phyloP scores from a whole-genome alignment of 2,113 vertebrate genomes.

The Physeter macrocephalus region DNA sequence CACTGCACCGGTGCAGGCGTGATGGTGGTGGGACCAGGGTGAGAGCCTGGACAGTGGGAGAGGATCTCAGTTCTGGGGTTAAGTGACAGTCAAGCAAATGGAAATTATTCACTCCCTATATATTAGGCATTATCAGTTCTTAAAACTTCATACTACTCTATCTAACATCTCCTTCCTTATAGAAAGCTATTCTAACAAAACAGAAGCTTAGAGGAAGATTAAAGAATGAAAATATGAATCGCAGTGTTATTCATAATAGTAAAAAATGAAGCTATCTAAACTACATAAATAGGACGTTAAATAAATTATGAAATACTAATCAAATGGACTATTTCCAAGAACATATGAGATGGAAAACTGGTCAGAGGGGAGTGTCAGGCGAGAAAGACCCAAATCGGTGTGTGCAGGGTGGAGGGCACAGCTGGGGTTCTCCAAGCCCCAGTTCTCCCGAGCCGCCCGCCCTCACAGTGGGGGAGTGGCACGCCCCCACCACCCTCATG shows the following conservation, averaged over 20 bases:
- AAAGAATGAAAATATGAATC: not conserved
- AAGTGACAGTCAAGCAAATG: too few species aligned
- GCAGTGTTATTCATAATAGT: not conserved
- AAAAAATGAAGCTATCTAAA: not conserved
- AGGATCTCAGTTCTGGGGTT: not conserved
- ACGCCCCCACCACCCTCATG: fast-evolving
- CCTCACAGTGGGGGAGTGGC: fast-evolving
- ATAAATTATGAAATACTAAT: not conserved
- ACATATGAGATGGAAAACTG: not conserved
- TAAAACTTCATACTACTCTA: not conserved
- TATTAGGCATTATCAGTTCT: not conserved
- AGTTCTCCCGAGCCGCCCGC: fast-evolving
- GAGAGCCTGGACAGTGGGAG: not conserved
- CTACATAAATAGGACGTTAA: not conserved
- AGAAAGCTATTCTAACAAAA: not conserved
- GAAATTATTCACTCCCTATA: not conserved
- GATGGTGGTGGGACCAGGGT: not conserved
- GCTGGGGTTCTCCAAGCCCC: not conserved
- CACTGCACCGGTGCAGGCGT: fast-evolving
- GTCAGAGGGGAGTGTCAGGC: not conserved
- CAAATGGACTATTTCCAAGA: not conserved
- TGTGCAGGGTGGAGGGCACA: fast-evolving
- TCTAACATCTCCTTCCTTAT: not conserved
- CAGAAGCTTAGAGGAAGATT: not conserved
- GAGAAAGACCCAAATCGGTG: not conserved